phyloP scores from a whole-genome alignment of 2,797 vertebrate species.

The Coluber constrictor region DNA sequence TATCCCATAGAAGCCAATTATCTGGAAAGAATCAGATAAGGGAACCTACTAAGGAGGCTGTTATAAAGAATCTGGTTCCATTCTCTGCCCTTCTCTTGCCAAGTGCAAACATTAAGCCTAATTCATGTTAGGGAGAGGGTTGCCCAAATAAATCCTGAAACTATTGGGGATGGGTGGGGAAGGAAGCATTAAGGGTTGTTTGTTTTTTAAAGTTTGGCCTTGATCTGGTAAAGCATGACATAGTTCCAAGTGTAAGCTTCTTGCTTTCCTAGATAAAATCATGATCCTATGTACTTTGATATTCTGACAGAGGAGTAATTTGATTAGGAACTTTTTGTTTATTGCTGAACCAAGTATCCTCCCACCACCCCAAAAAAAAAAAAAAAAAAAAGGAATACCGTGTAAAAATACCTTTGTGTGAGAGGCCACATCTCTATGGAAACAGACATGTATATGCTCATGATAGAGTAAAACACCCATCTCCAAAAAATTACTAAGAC shows the following conservation, averaged over 20 bases:
- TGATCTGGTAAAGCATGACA: neutral
- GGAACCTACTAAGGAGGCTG: neutral
- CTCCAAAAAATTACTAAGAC: slow-evolving; percentile 25
- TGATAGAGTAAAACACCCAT: slow-evolving; percentile 26
- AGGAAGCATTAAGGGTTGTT: neutral
- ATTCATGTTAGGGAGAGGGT: neutral
- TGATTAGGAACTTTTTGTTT: neutral
- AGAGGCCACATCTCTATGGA: neutral
- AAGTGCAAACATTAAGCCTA: neutral
- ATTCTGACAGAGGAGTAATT: neutral
- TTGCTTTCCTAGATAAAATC: neutral
- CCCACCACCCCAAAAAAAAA: neutral
- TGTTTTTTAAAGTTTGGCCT: neutral
- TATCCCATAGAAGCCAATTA: neutral
- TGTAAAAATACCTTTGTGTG: neutral
- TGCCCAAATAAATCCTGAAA: neutral
- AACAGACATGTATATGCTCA: neutral
- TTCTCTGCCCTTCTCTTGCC: neutral
- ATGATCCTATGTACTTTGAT: neutral
- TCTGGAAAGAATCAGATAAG: neutral
- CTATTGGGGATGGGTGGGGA: neutral
- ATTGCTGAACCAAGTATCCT: neutral
- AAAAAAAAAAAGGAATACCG: neutral
- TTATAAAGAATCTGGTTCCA: neutral
- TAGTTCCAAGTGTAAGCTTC: neutral